phyloP scores from a whole-genome alignment of 1,140 invertebrate species.

The Proctacanthus coquilletti region DNA sequence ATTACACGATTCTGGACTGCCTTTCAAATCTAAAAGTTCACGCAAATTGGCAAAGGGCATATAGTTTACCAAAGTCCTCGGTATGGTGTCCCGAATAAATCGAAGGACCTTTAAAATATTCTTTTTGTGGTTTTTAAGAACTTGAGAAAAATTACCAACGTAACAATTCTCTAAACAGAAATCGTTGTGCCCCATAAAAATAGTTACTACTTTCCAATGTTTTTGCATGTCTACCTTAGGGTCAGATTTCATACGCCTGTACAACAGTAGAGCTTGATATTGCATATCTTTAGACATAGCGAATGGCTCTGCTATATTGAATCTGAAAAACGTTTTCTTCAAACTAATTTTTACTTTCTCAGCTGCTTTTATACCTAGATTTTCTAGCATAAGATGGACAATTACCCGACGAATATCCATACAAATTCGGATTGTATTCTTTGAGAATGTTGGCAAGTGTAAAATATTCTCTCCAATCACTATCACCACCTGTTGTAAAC shows the following conservation, averaged over 20 bases:
- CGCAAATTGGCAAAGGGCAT: slow-evolving; percentile 19
- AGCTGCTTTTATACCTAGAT: too few relatives aligned
- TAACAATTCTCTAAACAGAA: slow-evolving; percentile 47
- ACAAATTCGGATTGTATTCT: slow-evolving; percentile 38
- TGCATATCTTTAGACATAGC: slow-evolving; percentile 42
- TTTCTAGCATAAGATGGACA: slow-evolving; percentile 18
- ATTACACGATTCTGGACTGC: slow-evolving; percentile 25
- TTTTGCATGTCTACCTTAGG: slow-evolving; percentile 38
- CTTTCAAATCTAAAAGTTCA: slow-evolving; percentile 16
- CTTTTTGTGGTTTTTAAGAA: slow-evolving; percentile 15
- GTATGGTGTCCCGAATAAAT: slow-evolving; percentile 19
- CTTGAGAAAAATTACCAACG: slow-evolving; percentile 9
- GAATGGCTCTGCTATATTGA: slow-evolving; percentile 43
- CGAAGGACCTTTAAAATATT: slow-evolving; percentile 16
- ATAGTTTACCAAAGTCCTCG: slow-evolving; percentile 19
- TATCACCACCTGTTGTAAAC: slow-evolving; percentile 32
- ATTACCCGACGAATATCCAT: slow-evolving; percentile 34
- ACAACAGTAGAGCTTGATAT: slow-evolving; percentile 40
- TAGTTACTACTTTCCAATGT: slow-evolving; percentile 54
- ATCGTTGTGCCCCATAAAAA: slow-evolving; percentile 55
- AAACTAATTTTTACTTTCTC: too few relatives aligned
- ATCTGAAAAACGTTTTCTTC: too few relatives aligned
- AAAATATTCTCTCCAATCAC: too few relatives aligned
- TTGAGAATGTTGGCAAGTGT: slow-evolving; percentile 36
- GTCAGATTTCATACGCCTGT: slow-evolving; percentile 41